These are phyloP conservation scores for Torymus texanus DNA, from an alignment of 2,888 invertebrate species.

Conservation along the genomic window DNA sequence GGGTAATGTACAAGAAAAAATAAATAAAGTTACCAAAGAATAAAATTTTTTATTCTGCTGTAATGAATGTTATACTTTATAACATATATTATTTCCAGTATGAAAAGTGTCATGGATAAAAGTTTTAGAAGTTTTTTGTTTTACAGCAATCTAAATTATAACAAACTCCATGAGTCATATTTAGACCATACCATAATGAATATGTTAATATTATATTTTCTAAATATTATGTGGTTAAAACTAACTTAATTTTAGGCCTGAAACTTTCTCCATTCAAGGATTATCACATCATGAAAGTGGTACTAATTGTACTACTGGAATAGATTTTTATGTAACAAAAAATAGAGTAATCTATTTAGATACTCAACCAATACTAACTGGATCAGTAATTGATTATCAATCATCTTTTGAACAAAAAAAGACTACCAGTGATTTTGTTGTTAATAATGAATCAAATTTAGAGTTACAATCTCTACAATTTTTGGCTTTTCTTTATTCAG, in stretches of 20 bases:
- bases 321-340: conserved; percentile 82
- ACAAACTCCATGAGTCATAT: too few relatives aligned
- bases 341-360: conserved; percentile 90
- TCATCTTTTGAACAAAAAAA: conserved; percentile 69
- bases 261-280: conserved; percentile 69
- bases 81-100: too few relatives aligned
- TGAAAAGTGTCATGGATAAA: too few relatives aligned
- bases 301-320: conserved; percentile 84
- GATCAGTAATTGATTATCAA: conserved; percentile 79
- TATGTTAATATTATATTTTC: not conserved
- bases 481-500: conserved; percentile 88
- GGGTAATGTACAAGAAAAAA: too few relatives aligned
- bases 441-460: conserved; percentile 80
- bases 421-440: conserved; percentile 78
- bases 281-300: conserved; percentile 78
- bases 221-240: conserved; percentile 6
- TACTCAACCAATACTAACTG: conserved; percentile 86
- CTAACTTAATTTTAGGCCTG: conserved; percentile 61
- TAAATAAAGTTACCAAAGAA: too few relatives aligned
- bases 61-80: too few relatives aligned
- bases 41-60: too few relatives aligned
- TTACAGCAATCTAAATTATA: too few relatives aligned
- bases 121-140: too few relatives aligned
- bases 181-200: not conserved
- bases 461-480: conserved; percentile 86